phyloP scores from a whole-genome alignment of 2,888 invertebrate genomes.

The Eledona agricola region DNA sequence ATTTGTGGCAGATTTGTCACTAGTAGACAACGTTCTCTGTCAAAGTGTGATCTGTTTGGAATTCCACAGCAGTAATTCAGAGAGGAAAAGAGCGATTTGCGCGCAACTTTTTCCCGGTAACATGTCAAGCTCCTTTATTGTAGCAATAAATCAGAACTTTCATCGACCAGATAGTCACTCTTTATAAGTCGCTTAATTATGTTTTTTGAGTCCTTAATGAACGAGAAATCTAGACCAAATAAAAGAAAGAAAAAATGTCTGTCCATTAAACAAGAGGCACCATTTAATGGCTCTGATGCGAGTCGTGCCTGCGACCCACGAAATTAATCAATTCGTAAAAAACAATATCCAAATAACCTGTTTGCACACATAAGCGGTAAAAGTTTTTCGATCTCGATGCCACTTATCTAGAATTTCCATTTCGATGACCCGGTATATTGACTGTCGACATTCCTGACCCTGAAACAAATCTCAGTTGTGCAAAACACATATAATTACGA shows the following conservation, averaged over 20 bases:
- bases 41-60: no score
- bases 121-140: conserved; percentile 13
- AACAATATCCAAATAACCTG: conserved; percentile 27
- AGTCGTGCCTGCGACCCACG: conserved; percentile 12
- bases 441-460: conserved; percentile 5
- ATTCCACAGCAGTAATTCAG: no score
- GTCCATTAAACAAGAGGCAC: conserved; percentile 15
- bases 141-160: conserved; percentile 25
- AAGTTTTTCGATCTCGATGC: conserved; percentile 23
- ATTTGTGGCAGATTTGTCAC: no score
- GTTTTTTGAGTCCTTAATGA: conserved; percentile 24
- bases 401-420: conserved; percentile 21
- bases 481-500: no score
- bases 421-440: conserved; percentile 21
- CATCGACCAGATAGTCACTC: conserved; percentile 11
- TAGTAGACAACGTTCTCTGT: no score
- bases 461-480: conserved; percentile 4
- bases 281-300: conserved; percentile 9
- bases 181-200: conserved; percentile 13
- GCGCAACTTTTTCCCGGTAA: conserved; percentile 4
- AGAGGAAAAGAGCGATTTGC: not conserved
- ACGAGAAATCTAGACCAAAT: conserved; percentile 26
- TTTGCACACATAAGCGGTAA: conserved; percentile 27
- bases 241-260: conserved; percentile 10
- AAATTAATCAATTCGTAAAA: conserved; percentile 12